Conservation (phyloP, 2,888 invertebrate species). For the Atrina japonica region DNA sequence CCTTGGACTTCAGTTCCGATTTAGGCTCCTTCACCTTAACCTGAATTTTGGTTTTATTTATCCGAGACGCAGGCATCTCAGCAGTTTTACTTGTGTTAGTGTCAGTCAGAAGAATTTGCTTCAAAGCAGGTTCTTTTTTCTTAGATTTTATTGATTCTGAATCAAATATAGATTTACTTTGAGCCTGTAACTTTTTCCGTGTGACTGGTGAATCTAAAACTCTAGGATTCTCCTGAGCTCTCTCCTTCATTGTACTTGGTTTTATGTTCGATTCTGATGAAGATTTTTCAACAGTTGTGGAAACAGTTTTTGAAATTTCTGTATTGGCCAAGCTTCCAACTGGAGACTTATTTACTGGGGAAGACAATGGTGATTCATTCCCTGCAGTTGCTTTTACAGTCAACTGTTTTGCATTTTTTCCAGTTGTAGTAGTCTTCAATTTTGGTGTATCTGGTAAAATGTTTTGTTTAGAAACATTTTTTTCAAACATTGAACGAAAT, state of each 20-base stretch:
- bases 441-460: constrained; percentile 34
- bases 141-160: constrained; percentile 21
- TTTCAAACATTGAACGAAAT: constrained; percentile 60
- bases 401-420: not conserved
- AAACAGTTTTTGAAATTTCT: not conserved
- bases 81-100: not conserved
- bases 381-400: not conserved
- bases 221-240: constrained; percentile 26
- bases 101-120: not conserved
- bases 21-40: not conserved
- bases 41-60: not conserved
- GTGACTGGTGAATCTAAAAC: constrained; percentile 39
- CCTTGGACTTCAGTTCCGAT: not conserved
- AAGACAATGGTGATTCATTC: not conserved
- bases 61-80: not conserved
- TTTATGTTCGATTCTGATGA: not conserved
- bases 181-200: constrained; percentile 32
- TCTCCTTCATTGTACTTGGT: constrained; percentile 26
- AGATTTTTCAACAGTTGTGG: not conserved
- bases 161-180: constrained; percentile 45
- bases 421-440: constrained; percentile 13
- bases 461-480: constrained; percentile 35
- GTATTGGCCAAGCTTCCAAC: not conserved
- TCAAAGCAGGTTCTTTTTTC: constrained; percentile 4
- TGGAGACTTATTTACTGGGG: constrained; percentile 1